Base-by-base conservation (phyloP, 2,888 invertebrate species). In the Machimus rusticus region DNA sequence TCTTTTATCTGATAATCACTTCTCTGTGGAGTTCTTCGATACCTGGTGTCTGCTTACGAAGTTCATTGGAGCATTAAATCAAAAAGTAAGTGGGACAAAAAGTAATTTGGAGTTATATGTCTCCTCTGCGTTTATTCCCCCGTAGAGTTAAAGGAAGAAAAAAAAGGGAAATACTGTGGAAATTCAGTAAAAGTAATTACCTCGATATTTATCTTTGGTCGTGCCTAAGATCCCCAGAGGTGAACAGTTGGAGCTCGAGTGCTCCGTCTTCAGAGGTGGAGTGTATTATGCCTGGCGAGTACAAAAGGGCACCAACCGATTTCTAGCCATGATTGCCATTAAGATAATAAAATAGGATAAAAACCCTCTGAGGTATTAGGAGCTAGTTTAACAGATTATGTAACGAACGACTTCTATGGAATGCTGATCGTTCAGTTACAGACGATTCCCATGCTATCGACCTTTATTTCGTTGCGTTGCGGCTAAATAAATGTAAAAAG, bases 31-130 rank as follows among this genome's bases (percentile, higher is more conserved):
- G 19, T 39, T 78, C 19, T 43, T 34, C 16, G 8, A 66, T 66
- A 66, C 28, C 57, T 66, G 28, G 66, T 66, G 66, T 66, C 66
- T 66, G 12, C 28, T 39, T 19, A 14, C 12, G 43, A 37, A 39
- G 23, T 78, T 78, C 78, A 43, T 78, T 78, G 78, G 43, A 78
- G 78, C 78, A 78, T 78, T 78, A 78, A 78, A 78, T 39, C 37
- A 78, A 78, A 78, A 43, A 78, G 78, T 78, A 78, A 78, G 78
- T 78, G 23, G 12, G 23, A 66, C 66, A 66, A 66, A 46, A 66
- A 66, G 66, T 66, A 23, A 66, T 66, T 66, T 43, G 43, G 23
- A 39, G n/a, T 78, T 78, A 23, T 39, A 14, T 39, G 43, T 23
- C 78, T 78, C 76, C 19, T 76, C 34, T n/a, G 8, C 12, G 43